These are phyloP conservation scores for Malurus cyaneus DNA, from an alignment of 2,113 vertebrate species.

Conservation along the genomic window DNA sequence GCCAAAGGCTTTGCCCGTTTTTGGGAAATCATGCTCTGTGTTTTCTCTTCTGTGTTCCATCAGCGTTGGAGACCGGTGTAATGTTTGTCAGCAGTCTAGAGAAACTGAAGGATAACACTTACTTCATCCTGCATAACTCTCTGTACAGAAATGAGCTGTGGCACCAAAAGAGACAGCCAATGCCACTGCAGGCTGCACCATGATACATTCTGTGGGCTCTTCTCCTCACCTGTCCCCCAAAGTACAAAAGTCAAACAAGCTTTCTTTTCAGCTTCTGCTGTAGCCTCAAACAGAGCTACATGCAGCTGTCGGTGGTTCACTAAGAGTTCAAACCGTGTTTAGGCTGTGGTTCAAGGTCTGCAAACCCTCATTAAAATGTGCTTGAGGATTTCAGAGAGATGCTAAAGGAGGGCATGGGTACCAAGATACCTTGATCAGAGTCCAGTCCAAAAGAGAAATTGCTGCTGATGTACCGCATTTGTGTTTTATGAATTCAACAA, in stretches of 20 bases:
- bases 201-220: background rate
- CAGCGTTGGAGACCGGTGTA: background rate
- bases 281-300: background rate
- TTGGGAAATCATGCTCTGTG: background rate
- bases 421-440: background rate
- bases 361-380: background rate
- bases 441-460: background rate
- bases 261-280: conserved; percentile 47
- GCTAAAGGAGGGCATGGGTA: background rate
- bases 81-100: conserved; percentile 11
- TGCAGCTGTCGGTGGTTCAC: conserved; percentile 29
- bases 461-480: background rate
- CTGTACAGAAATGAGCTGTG: background rate
- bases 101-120: conserved; percentile 20
- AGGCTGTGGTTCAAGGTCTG: background rate
- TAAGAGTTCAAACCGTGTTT: conserved; percentile 19
- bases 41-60: conserved; percentile 20
- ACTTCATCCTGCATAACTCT: conserved; percentile 6
- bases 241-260: conserved; percentile 42
- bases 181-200: background rate
- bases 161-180: background rate
- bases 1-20: background rate
- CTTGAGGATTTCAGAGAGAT: background rate
- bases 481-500: background rate
- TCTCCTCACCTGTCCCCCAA: background rate